These are phyloP conservation scores for Crotalus helleri DNA, from an alignment of 2,113 vertebrate genomes.

Conservation along the genomic window DNA sequence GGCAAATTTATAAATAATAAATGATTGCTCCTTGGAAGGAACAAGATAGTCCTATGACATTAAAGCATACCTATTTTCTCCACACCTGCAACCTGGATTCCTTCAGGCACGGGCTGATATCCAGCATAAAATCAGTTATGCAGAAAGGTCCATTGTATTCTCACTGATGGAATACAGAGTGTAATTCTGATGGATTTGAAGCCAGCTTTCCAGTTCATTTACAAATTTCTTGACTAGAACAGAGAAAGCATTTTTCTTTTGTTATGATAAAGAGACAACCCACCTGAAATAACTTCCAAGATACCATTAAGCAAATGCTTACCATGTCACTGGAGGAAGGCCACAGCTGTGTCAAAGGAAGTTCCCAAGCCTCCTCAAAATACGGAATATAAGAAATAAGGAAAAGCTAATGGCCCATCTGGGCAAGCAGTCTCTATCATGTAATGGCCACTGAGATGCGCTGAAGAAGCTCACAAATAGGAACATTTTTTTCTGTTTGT, in stretches of 20 bases:
- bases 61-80: constrained; percentile 54
- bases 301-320: not conserved
- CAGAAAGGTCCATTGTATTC: constrained; percentile 56
- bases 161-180: constrained; percentile 60
- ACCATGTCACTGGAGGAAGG: not conserved
- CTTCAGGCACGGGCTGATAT: constrained; percentile 62
- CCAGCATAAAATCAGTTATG: constrained; percentile 58
- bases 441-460: not conserved
- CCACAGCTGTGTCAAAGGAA: not conserved
- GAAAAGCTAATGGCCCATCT: not conserved
- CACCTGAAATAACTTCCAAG: constrained; percentile 44
- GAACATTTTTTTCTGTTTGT: not conserved
- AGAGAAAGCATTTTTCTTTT: constrained; percentile 53
- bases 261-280: constrained; percentile 54
- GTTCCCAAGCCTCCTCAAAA: not conserved
- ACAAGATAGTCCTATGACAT: constrained; percentile 39
- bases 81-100: constrained; percentile 43
- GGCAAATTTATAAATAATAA: constrained; percentile 40
- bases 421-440: not conserved
- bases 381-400: not conserved
- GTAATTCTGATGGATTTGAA: constrained; percentile 50
- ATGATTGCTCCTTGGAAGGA: constrained; percentile 43
- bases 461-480: not conserved
- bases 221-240: constrained; percentile 51
- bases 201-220: constrained; percentile 56